These are phyloP conservation scores for Neogobius melanostomus DNA, from an alignment of 2,113 vertebrate genomes.

Conservation along the genomic window DNA sequence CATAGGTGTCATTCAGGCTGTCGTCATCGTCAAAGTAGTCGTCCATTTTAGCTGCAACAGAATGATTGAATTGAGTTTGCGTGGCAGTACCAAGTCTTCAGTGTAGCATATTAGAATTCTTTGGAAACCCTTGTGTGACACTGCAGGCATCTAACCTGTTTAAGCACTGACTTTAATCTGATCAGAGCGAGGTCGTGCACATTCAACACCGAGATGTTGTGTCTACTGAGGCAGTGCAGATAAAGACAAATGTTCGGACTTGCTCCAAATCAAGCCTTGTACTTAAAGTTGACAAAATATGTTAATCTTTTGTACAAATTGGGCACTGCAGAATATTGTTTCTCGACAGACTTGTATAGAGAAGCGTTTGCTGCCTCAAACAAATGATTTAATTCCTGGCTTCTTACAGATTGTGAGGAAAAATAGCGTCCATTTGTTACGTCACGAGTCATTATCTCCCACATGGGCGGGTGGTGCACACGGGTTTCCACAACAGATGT, in stretches of 20 bases:
- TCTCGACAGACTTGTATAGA: not conserved
- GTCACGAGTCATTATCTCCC: constrained; percentile 1
- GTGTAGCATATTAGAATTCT: too few species aligned
- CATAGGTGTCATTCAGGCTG: constrained; percentile 51
- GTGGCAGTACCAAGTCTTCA: not conserved
- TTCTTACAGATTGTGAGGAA: constrained; percentile 16
- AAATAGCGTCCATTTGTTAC: constrained; percentile 29
- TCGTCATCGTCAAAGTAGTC: constrained; percentile 63
- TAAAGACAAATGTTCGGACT: not conserved
- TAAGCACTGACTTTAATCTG: not conserved
- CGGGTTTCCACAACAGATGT: constrained; percentile 34
- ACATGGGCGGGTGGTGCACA: constrained; percentile 2
- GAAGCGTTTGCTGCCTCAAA: not conserved
- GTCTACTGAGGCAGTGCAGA: not conserved
- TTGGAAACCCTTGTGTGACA: too few species aligned
- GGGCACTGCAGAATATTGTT: not conserved
- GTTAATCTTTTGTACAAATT: not conserved
- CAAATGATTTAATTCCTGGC: constrained; percentile 44
- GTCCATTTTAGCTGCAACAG: constrained; percentile 58
- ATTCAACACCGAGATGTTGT: not conserved
- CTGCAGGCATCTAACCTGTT: not conserved
- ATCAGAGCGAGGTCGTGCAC: not conserved
- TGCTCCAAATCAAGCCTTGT: not conserved
- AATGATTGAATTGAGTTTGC: not conserved
- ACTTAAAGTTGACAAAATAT: too few species aligned